Base-by-base conservation (phyloP, 1,140 invertebrate species). In the Vanessa tameamea region DNA sequence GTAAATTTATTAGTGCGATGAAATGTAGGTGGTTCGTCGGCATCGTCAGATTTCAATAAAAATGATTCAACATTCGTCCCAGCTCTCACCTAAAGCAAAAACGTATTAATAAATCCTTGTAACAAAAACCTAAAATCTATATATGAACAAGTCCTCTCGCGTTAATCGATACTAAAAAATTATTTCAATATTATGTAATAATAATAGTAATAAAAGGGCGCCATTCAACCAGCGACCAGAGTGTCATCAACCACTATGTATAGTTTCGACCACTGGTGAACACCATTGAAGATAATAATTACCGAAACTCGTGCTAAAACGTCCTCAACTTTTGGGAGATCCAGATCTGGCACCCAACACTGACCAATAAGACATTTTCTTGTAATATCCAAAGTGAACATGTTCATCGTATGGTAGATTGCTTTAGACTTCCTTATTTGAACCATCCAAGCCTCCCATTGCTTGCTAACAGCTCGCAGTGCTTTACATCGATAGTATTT, bases 1-100 rank as follows among this genome's bases (percentile, higher is more conserved):
- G 97, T 97, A 78, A 97, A 97, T 85, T 97, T 97, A 87, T 97
- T 97, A 6, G 95, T 95, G 5, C 95, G 89, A 87, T 96, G 95
- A 83, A 94, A 97, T 0, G 97, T 97, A 0, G 97, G 97, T 2
- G 96, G 96, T 13, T 87, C 87, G 82, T 96, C 94, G 26, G 89
- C 71, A 26, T 92, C 90, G 26, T 86, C 84, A 83, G 98, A 96
- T 11, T 97, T 95, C 81, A 98, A 98, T 71, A 99, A 91, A 84
- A 99, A 98, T 1, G 98, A 98, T 15, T 97, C 96, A 51, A 98
- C 96, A 43, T 96, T 96, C 78, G 96, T 96, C n/a, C 97, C 97
- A 86, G 96, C 95, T 68, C 94, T 92, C 82, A 95, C 95, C 96
- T 98, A 59, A 59, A 59, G 13, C 23, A 12, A 59, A 31, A 59